Conservation (phyloP, 2,797 vertebrate species). For the Alfaro cultratus region DNA sequence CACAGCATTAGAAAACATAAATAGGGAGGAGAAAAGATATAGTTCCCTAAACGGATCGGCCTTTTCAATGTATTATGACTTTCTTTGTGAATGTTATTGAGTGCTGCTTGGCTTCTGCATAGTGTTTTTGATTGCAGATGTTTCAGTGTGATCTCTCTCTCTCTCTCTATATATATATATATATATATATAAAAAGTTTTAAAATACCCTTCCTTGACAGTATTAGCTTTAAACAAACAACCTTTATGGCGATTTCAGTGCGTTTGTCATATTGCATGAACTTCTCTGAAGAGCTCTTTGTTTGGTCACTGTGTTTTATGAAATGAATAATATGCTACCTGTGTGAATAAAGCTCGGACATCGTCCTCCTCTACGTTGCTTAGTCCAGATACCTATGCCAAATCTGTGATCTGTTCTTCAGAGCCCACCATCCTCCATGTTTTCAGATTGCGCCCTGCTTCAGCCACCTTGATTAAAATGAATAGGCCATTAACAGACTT, state of each 20-base stretch:
- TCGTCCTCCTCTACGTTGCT: too few species aligned
- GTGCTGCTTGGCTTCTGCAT: not conserved
- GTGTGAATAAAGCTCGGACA: not conserved
- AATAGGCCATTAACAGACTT: not conserved
- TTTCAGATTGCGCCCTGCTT: not conserved
- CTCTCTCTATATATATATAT: too few species aligned
- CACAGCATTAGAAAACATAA: not conserved
- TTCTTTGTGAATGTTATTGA: not conserved
- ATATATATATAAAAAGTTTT: not conserved
- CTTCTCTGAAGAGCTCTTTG: not conserved
- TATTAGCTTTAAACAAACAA: not conserved
- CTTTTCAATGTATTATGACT: not conserved
- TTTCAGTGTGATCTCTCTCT: not conserved
- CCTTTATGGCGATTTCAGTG: not conserved
- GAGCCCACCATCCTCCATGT: constrained; percentile 35
- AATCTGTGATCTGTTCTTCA: not conserved
- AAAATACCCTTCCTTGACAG: not conserved
- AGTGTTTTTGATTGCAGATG: not conserved
- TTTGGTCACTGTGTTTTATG: not conserved
- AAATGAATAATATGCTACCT: not conserved
- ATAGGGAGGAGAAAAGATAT: not conserved
- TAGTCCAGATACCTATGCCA: not conserved
- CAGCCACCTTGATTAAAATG: constrained; percentile 1
- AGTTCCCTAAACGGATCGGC: not conserved
- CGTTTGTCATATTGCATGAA: not conserved